Percentiles rank a stretch among this genome's conserved stretches.
Conservation (phyloP, 1,140 invertebrate genomes). For the Pseudomyrmex pallidus region DNA sequence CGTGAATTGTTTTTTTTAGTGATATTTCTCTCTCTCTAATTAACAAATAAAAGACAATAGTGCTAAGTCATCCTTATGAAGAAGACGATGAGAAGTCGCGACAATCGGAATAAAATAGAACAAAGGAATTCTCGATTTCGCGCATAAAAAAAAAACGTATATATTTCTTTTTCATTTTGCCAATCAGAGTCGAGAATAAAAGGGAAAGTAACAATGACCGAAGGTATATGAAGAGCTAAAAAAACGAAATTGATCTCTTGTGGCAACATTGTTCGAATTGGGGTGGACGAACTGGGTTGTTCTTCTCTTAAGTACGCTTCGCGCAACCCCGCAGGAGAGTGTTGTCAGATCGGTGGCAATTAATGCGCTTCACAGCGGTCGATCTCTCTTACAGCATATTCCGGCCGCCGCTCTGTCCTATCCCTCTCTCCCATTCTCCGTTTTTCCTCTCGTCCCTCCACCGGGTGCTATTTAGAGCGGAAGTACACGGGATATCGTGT, state of each 20-base stretch:
- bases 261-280: conserved; percentile 47
- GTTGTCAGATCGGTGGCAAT: conserved; percentile 67
- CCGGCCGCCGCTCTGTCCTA: conserved; percentile 38
- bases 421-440: background rate
- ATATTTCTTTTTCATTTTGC: background rate
- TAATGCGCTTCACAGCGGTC: conserved; percentile 72
- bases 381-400: conserved; percentile 61
- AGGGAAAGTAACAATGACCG: background rate
- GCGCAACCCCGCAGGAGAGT: conserved; percentile 44
- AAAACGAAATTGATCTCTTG: conserved; percentile 29
- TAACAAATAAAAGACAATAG: too few relatives aligned
- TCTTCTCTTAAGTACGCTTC: conserved; percentile 58
- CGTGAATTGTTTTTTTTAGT: too few relatives aligned
- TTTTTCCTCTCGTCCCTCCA: background rate
- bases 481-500: conserved; percentile 61
- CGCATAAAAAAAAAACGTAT: too few relatives aligned
- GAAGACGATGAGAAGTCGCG: too few relatives aligned
- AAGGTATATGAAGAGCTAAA: conserved; percentile 12
- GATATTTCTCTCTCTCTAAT: too few relatives aligned
- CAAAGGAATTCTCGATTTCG: too few relatives aligned
- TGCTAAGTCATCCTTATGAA: too few relatives aligned
- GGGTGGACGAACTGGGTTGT: conserved; percentile 35
- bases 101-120: too few relatives aligned
- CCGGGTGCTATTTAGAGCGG: conserved; percentile 65
- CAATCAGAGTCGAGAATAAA: background rate